Base-by-base conservation (phyloP, 2,888 invertebrate genomes). In the Strigamia transsilvanica region DNA sequence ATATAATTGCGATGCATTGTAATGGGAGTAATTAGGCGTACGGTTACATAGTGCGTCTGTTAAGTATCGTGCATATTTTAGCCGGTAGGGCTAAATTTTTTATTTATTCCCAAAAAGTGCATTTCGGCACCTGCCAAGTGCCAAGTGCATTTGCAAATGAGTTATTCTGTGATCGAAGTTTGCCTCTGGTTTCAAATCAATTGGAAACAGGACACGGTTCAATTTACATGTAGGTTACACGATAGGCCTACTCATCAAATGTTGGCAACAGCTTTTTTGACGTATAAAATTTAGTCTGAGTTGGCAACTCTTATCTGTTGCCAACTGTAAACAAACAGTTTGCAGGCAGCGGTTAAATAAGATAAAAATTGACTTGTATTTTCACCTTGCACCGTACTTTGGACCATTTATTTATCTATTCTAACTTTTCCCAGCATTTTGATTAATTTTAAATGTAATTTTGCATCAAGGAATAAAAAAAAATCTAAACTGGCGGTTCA, bases 171-270 rank as follows among this genome's bases (percentile, higher is more conserved):
- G 51, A 6, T 56, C 18, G 56, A 56, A 56, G 18, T 18, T 56
- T 18, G 56, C 56, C 21, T 56, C 56, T 56, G 18, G 18, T 56
- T 56, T n/a, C 18, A 2, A 56, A 56, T 56, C 56, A 56, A 56
- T 56, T 56, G 56, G 56, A 56, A 56, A 56, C 56, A 56, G 56
- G 56, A 56, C 56, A 56, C 18, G 56, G 56, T 56, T 56, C 56
- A 18, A 56, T 56, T 56, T 56, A 56, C 56, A 56, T 56, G 56
- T 56, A 56, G 56, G 56, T 56, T 56, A 56, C 18, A 4, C 56
- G 56, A 56, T 56, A 56, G 56, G 56, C 56, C 21, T 56, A 56
- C 56, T 56, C 56, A 56, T 56, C 56, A 56, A 56, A 56, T 18
- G 56, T 56, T 56, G 56, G 56, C 21, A 56, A 56, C 56, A 56